Evolutionary conservation across 2,797 vertebrate species (phyloP), one percentile per base, ranked within the genome.

Genomic region (Acipenser ruthenus): DNA sequence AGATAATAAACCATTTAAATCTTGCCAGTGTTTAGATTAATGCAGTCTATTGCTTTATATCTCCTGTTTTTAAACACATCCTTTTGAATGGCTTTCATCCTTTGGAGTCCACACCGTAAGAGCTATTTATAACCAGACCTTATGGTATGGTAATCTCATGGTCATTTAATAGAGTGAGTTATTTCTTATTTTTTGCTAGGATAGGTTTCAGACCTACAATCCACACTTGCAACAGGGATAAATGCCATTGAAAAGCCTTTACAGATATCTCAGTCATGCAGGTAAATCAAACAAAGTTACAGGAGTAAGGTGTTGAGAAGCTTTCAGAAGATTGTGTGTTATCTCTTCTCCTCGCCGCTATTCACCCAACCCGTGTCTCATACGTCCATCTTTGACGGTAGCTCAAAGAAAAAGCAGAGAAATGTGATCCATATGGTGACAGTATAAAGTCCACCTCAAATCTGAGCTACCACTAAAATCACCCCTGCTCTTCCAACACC

Each of bases 321-420:
- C 83, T 82, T 83, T 72, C 74, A 79, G 77, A 77, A 83, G 79
- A 72, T 71, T 66, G 79, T 77, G 79, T 87, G 86, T 89, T 88
- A 81, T 86, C 84, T 84, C 82, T 92, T 87, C 84, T 86, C 83
- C 81, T 84, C 73, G 59, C 82, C 78, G 73, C 78, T 77, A 77
- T 69, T 8, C 69, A 61, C 77, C 63, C 75, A 79, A 82, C 85
- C 84, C 82, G 71, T 73, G 82, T 87, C 84, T 87, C 83, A 79
- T 89, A 84, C 86, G 82, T 82, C 76, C 80, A 62, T 50, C 76
- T 6, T 69, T 82, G 82, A 81, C 85, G 73, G 74, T 71, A 78
- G 80, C 77, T 84, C 77, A 83, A 77, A 72, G 75, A 75, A 72
- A 84, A 84, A 83, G 85, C 73, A 73, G 74, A 83, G 80, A 86